phyloP scores from a whole-genome alignment of 2,888 invertebrate genomes.

The Leistus spinibarbis region DNA sequence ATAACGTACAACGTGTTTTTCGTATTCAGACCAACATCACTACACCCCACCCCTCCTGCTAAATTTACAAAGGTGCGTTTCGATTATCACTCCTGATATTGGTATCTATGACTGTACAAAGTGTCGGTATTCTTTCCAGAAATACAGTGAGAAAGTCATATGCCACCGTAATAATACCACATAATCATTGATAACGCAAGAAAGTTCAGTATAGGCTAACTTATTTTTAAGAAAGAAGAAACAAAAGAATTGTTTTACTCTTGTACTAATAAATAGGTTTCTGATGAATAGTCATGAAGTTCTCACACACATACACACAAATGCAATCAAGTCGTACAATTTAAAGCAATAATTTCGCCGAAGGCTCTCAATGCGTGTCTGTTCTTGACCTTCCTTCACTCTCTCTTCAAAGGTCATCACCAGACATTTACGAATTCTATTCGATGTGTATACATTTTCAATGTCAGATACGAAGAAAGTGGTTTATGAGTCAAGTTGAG shows the following conservation, averaged over 20 bases:
- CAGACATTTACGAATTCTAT: conserved; percentile 6
- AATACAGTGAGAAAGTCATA: too few relatives aligned
- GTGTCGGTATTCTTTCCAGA: too few relatives aligned
- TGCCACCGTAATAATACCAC: too few relatives aligned
- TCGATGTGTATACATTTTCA: conserved; percentile 15
- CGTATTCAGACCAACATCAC: too few relatives aligned
- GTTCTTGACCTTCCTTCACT: conserved; percentile 25
- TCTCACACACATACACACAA: neutral
- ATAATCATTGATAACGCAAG: too few relatives aligned
- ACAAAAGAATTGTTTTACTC: neutral
- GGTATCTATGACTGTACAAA: too few relatives aligned
- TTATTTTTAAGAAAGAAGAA: neutral
- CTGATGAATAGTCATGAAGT: neutral
- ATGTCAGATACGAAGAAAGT: conserved; percentile 33
- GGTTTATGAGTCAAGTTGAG: conserved; percentile 18
- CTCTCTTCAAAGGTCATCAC: conserved; percentile 15
- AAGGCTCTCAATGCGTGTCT: neutral
- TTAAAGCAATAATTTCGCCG: neutral
- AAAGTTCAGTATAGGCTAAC: too few relatives aligned
- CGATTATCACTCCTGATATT: too few relatives aligned
- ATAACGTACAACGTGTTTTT: too few relatives aligned
- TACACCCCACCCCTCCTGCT: too few relatives aligned
- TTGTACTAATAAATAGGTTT: neutral
- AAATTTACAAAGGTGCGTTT: too few relatives aligned
- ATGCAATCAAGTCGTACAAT: neutral